Base-by-base conservation (phyloP, 2,797 vertebrate species). In the Sebastiscus tertius region DNA sequence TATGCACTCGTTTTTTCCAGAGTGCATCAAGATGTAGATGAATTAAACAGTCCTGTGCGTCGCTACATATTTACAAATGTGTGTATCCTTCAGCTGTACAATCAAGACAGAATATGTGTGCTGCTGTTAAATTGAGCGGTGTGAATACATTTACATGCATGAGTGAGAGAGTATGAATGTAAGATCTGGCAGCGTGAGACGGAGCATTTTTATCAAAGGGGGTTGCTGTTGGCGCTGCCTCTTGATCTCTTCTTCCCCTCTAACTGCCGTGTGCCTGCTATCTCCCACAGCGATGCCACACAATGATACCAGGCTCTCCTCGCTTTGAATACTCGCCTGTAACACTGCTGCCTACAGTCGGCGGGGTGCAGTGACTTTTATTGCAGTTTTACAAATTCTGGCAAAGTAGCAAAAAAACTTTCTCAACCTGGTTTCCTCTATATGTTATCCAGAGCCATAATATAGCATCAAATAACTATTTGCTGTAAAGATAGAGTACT, bases 241-340 rank as follows among this genome's bases (percentile, higher is more conserved):
- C 90, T 89, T 89, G 86, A 89, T 90, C 88, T 92, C 81, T 36
- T 83, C 84, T 87, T 83, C 82, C 72, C 78, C 77, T 88, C 81
- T 74, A 87, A 90, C 85, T 84, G 84, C 79, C 39, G 70, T 70
- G 87, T 72, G 89, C 55, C 80, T 75, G 77, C 81, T 78, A 68
- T 92, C 89, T 87, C 89, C 87, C 90, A 85, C 82, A 84, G 81
- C 68, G 90, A 88, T 87, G 61, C 74, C 86, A 79, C 86, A 83
- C 77, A 84, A 65, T 80, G 86, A 93, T 75, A 88, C 75, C 81
- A 73, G 67, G 66, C 71, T 69, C 82, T 78, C 83, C 64, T 49
- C 62, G 52, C 72, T 73, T 36, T 71, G 78, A 67, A 87, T 64
- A 75, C 71, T 81, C 4, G 49, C 49, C 70, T 83, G 39, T 72